A percentile compares a stretch with the other conserved stretches of the same genome.
phyloP scores from a whole-genome alignment of 1,140 invertebrate species.

The Pogonognathellus flavescens region DNA sequence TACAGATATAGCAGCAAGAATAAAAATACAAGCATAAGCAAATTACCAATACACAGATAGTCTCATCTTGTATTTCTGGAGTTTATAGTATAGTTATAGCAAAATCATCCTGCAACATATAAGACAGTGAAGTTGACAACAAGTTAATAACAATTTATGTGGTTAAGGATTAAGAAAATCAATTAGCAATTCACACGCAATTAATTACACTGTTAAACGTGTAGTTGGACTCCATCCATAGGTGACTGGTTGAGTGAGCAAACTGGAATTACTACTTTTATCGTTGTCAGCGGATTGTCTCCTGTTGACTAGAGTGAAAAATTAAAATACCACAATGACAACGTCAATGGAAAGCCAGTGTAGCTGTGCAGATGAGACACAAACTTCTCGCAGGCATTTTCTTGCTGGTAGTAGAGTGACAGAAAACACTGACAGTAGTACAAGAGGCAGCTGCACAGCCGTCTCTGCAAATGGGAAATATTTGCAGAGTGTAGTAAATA shows the following conservation, averaged over 20 bases:
- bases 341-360: conserved; percentile 22
- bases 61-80: too few species aligned
- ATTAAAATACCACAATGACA: conserved; percentile 5
- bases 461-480: background rate
- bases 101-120: too few species aligned
- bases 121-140: too few species aligned
- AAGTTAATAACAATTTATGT: background rate
- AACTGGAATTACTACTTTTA: conserved; percentile 22
- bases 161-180: background rate
- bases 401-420: too few species aligned
- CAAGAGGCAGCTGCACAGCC: too few species aligned
- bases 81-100: too few species aligned
- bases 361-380: conserved; percentile 9
- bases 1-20: too few species aligned
- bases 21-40: too few species aligned
- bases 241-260: background rate
- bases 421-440: background rate
- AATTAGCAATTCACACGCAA: conserved; percentile 31
- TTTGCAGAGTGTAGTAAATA: background rate
- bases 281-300: background rate
- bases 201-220: background rate
- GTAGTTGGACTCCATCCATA: background rate
- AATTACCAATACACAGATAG: too few species aligned
- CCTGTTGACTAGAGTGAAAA: background rate
- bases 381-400: background rate